Conservation (phyloP, 2,888 invertebrate species). For the Drosophila barbarae region DNA sequence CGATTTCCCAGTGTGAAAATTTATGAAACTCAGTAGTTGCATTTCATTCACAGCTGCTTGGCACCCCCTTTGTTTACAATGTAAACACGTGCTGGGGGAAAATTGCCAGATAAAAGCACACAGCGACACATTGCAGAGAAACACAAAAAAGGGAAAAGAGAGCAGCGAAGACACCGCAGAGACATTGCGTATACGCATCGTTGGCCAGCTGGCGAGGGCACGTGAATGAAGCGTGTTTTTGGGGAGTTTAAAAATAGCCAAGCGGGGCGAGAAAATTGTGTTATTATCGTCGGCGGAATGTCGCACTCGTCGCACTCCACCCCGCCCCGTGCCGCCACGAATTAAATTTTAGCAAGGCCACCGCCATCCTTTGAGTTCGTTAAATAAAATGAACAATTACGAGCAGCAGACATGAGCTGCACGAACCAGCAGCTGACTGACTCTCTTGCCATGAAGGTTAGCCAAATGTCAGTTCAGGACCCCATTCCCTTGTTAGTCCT, state of each 20-base stretch:
- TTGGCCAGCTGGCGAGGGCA: conserved; percentile 43
- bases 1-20: conserved; percentile 24
- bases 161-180: conserved; percentile 1
- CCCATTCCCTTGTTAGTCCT: conserved; percentile 1
- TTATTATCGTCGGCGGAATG: conserved; percentile 4
- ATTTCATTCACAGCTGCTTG: conserved; percentile 37
- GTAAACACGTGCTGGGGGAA: conserved; percentile 38
- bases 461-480: conserved; percentile 55
- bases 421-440: conserved; percentile 29
- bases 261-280: conserved; percentile 18
- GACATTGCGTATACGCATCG: conserved; percentile 61
- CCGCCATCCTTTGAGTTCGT: conserved; percentile 36
- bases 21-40: conserved; percentile 30
- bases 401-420: conserved; percentile 25
- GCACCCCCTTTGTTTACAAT: conserved; percentile 38
- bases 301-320: too few species aligned
- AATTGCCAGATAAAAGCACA: conserved; percentile 1
- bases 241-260: conserved; percentile 54
- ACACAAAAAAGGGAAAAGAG: neutral
- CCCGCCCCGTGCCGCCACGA: neutral
- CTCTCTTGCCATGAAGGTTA: conserved; percentile 50
- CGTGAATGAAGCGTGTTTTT: conserved; percentile 64
- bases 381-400: conserved; percentile 52
- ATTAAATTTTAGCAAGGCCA: conserved; percentile 32
- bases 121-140: neutral